Percentiles rank a stretch among this genome's conserved stretches.
Evolutionary conservation across 2,113 vertebrate genomes (phyloP).

Genomic region (Catharus bicknelli): DNA sequence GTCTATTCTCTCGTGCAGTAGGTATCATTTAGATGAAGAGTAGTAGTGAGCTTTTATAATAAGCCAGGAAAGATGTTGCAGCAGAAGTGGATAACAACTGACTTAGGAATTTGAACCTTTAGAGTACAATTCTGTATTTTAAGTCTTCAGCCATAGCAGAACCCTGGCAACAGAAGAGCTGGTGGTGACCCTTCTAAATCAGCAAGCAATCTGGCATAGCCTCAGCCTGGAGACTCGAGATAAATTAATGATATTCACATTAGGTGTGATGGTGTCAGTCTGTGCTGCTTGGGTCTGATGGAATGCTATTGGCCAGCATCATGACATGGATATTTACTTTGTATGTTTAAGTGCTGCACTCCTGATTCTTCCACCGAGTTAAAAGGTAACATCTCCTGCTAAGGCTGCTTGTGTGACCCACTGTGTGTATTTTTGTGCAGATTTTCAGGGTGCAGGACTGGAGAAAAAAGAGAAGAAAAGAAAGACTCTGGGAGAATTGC

Average conservation of each 20-base stretch:
- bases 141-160: background rate
- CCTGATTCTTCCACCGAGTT: background rate
- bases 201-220: background rate
- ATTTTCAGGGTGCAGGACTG: background rate
- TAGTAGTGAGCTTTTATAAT: background rate
- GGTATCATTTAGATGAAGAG: background rate
- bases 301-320: background rate
- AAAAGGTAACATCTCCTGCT: background rate
- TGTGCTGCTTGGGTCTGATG: background rate
- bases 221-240: background rate
- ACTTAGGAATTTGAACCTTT: background rate
- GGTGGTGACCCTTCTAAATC: background rate
- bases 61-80: background rate
- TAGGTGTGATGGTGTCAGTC: background rate
- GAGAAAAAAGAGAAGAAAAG: conserved; percentile 42
- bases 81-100: background rate
- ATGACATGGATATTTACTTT: background rate
- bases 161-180: background rate
- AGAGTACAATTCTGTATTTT: background rate
- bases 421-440: conserved; percentile 26
- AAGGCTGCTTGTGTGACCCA: background rate
- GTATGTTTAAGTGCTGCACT: background rate
- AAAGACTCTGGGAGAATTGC: background rate
- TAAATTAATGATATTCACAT: background rate
- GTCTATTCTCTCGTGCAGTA: background rate